Percentiles rank a stretch among this genome's conserved stretches.
Evolutionary conservation across 2,797 vertebrate species (phyloP).

Genomic region (Lepilemur septentrionalis): DNA sequence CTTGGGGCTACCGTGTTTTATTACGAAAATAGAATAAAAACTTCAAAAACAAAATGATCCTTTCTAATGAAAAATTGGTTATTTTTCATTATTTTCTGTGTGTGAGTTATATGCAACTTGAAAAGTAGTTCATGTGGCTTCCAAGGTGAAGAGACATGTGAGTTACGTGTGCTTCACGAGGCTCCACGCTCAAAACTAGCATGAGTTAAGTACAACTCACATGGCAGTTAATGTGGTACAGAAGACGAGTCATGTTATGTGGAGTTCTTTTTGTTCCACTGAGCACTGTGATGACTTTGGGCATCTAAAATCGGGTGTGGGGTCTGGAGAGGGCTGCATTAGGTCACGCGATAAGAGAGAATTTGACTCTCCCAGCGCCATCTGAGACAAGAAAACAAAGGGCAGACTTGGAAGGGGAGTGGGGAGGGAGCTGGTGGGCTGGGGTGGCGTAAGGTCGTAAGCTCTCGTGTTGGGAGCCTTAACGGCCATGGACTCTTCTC

Average conservation of each 20-base stretch:
- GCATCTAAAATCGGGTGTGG: not conserved
- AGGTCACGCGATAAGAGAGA: not conserved
- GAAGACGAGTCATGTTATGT: not conserved
- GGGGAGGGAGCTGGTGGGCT: not conserved
- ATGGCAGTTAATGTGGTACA: no score
- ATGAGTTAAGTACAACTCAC: no score
- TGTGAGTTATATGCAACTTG: no score
- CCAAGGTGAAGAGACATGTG: no score
- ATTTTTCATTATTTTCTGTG: no score
- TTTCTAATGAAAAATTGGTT: no score
- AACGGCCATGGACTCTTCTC: not conserved
- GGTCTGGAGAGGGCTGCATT: not conserved
- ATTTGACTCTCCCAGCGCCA: not conserved
- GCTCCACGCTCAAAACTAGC: no score
- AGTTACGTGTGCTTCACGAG: no score
- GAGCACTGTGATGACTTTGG: not conserved
- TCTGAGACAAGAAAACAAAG: not conserved
- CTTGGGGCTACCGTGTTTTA: no score
- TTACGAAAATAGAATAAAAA: no score
- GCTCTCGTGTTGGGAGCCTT: fast-evolving
- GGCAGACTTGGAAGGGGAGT: not conserved
- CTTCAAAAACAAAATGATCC: no score
- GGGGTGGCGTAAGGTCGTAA: fast-evolving
- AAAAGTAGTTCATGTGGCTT: no score
- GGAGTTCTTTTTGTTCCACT: not conserved